Base-by-base conservation (phyloP, 2,797 vertebrate species). In the Phataginus tricuspis region DNA sequence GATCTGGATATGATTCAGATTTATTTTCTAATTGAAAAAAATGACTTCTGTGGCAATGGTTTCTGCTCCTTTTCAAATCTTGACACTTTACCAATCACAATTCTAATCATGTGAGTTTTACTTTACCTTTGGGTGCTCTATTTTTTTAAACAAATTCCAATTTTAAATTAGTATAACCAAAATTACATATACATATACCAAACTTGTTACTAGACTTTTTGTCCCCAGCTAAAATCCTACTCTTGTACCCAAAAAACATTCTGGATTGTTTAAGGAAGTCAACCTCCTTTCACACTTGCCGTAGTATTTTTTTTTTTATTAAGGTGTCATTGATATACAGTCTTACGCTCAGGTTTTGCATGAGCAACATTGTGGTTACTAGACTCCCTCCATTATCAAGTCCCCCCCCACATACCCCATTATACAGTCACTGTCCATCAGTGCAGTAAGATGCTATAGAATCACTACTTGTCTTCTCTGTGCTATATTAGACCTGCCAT, bases 271-370 rank as follows among this genome's bases (percentile, higher is more conserved):
- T 75, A 93, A 75, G 75, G 92, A 95, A 95, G 80, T 29, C 21
- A 96, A 2, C 75, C 31, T 78, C 29, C 27, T 89, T 79, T 91
- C 34, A 94, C 42, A 86, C 49, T 98, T 97, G 96, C 89, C 51
- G 16, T 84, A 96, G 93, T 83, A 13, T 95, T 10, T 45, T 45
- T 45, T 45, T 45, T 45, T 45, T 45, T 45, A 45, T 45, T 45
- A 45, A 45, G 42, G 8, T 45, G 10, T 45, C 42, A 45, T 45
- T 45, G 8, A 45, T 45, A 45, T 45, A 45, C 42, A 45, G 42
- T 45, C 42, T 45, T 45, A 45, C 8, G 2, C 8, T 45, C 42
- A 45, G 42, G 42, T 45, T 45, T 45, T 10, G 8, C 8, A 45
- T 42, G 42, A 42, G 42, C 42, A 42, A 42, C 42, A 42, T 8